These are phyloP conservation scores for Myocastor coypus DNA, from an alignment of 2,113 vertebrate species.

Conservation along the genomic window DNA sequence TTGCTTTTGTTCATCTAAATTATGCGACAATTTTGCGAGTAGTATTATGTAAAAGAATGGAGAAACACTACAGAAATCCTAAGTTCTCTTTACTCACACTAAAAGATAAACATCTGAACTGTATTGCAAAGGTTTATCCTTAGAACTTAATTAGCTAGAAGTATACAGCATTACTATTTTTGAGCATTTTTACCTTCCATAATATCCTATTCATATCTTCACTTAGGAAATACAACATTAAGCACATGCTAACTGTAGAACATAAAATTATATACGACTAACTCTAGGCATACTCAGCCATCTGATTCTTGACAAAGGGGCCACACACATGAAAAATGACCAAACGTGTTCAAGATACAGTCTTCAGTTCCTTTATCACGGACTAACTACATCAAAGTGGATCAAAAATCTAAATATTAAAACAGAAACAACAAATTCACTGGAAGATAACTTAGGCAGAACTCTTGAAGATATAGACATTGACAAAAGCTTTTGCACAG, in stretches of 20 bases:
- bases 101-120: constrained; percentile 23
- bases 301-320: background rate
- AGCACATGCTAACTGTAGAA: background rate
- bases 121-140: background rate
- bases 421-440: background rate
- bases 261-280: constrained; percentile 19
- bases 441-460: background rate
- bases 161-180: background rate
- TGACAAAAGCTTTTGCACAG: background rate
- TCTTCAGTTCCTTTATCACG: background rate
- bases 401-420: background rate
- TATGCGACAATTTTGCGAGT: background rate
- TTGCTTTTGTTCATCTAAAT: constrained; percentile 46
- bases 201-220: background rate
- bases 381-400: background rate
- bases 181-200: constrained; percentile 45
- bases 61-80: background rate
- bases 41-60: background rate
- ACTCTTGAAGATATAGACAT: background rate
- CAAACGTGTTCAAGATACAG: background rate
- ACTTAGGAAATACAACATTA: constrained; percentile 2
- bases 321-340: background rate
- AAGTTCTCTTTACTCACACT: constrained; percentile 30
- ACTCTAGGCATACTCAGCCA: background rate
- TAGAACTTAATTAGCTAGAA: constrained; percentile 23